Evolutionary conservation across 2,888 invertebrate species (phyloP), one percentile per base, ranked within the genome.

Genomic region (Drosophila bunnanda): DNA sequence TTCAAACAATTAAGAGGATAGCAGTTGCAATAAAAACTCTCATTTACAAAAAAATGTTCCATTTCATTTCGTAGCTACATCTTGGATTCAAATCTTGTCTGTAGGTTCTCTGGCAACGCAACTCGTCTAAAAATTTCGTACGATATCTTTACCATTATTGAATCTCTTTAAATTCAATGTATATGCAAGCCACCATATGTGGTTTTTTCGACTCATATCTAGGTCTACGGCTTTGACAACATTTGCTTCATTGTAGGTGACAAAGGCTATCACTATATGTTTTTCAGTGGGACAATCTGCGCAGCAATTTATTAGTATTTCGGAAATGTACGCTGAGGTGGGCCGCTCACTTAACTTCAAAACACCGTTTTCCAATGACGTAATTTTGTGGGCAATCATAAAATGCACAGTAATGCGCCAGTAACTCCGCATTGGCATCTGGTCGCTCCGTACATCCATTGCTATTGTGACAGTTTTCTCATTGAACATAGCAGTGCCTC

Each of bases 131-230:
- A n/a, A n/a, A n/a, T n/a, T n/a, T n/a, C n/a, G n/a, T n/a, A n/a
- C n/a, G n/a, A n/a, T n/a, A n/a, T n/a, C n/a, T n/a, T n/a, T n/a
- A n/a, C n/a, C n/a, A n/a, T n/a, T n/a, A n/a, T n/a, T n/a, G n/a
- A n/a, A n/a, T n/a, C n/a, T n/a, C n/a, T n/a, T 28, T 4, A 28
- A 7, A 28, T 55, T 56, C 1, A 64, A 20, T 1, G 50, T 56
- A 34, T 50, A 56, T 3, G 64, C 50, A 64, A 64, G 50, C 25
- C 55, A 56, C 6, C 48, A 32, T 25, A 62, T 15, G 55, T 62
- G 62, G 5, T 56, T 56, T 41, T 48, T 48, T n/a, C 36, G 25
- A 1, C 56, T 50, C 32, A 56, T 50, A 25, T 10, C n/a, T 8
- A 55, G 17, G 5, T 56, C 25, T 15, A 48, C 50, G 8, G 56